A percentile compares a stretch with the other conserved stretches of the same genome.
Evolutionary conservation across 1,140 invertebrate species (phyloP).

Genomic region (Drosophila orosa): DNA sequence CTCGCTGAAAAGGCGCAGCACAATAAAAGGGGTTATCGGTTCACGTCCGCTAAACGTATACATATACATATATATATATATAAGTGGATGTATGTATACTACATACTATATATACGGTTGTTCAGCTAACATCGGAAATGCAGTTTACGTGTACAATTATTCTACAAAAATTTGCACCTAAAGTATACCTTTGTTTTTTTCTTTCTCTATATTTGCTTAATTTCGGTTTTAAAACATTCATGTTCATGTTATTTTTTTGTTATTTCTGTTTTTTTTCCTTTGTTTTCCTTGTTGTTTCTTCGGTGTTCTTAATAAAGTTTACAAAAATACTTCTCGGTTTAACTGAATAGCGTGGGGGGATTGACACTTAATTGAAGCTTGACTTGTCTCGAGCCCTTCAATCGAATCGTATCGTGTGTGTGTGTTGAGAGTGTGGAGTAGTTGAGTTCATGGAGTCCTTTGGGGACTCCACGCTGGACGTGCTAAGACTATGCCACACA

Average conservation of each 20-base stretch:
- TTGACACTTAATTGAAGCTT: constrained; percentile 60
- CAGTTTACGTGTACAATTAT: constrained; percentile 67
- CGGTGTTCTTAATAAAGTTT: constrained; percentile 58
- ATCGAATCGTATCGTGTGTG: constrained; percentile 31
- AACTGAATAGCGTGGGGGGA: constrained; percentile 59
- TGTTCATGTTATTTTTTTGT: constrained; percentile 32
- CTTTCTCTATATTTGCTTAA: constrained; percentile 17
- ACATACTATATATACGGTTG: constrained; percentile 33
- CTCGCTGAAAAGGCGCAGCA: constrained; percentile 40
- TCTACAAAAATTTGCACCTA: constrained; percentile 70
- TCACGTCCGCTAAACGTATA: constrained; percentile 5
- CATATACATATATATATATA: constrained; percentile 5
- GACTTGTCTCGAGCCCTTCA: constrained; percentile 42
- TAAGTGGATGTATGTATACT: constrained; percentile 20
- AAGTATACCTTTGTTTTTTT: constrained; percentile 56
- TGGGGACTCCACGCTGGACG: constrained; percentile 43
- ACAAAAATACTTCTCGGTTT: constrained; percentile 67
- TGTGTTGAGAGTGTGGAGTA: constrained; percentile 22
- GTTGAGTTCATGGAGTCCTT: constrained; percentile 45
- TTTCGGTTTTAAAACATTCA: constrained; percentile 54
- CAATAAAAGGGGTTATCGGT: constrained; percentile 38
- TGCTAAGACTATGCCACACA: constrained; percentile 58
- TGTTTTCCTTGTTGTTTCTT: constrained; percentile 8
- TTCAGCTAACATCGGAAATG: constrained; percentile 64
- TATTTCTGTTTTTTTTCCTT: constrained; percentile 2